A percentile compares a stretch with the other conserved stretches of the same genome.
phyloP scores from a whole-genome alignment of 2,113 vertebrate species.

The Ailuropoda melanoleuca region DNA sequence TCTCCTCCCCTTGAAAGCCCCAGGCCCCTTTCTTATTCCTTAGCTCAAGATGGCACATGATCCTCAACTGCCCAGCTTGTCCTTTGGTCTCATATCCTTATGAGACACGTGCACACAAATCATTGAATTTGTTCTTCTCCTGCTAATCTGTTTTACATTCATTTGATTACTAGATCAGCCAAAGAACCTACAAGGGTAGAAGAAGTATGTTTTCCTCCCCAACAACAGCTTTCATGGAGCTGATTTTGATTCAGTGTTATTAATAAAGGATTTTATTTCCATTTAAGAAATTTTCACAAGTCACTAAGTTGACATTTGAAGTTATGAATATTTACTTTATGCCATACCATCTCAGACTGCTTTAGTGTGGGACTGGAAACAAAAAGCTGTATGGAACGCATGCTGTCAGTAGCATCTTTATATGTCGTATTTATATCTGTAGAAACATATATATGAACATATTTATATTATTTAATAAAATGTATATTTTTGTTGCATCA shows the following conservation, averaged over 20 bases:
- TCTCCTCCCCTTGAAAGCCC: neutral
- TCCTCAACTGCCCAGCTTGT: neutral
- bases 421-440: neutral
- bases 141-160: neutral
- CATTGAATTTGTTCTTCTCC: neutral
- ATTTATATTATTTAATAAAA: neutral
- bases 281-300: neutral
- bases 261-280: neutral
- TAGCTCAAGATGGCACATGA: neutral
- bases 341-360: neutral
- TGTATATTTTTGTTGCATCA: neutral
- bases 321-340: neutral
- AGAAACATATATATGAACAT: neutral
- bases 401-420: neutral
- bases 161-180: neutral
- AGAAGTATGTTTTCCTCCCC: neutral
- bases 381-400: neutral
- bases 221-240: neutral
- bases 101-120: neutral
- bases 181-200: neutral
- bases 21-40: neutral
- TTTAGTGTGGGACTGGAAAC: neutral
- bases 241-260: neutral
- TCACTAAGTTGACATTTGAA: neutral
- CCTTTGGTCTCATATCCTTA: neutral